These are phyloP conservation scores for Trichoplax adhaerens DNA, from an alignment of 37 sponge, comb jelly and placozoan species.

Conservation along the genomic window DNA sequence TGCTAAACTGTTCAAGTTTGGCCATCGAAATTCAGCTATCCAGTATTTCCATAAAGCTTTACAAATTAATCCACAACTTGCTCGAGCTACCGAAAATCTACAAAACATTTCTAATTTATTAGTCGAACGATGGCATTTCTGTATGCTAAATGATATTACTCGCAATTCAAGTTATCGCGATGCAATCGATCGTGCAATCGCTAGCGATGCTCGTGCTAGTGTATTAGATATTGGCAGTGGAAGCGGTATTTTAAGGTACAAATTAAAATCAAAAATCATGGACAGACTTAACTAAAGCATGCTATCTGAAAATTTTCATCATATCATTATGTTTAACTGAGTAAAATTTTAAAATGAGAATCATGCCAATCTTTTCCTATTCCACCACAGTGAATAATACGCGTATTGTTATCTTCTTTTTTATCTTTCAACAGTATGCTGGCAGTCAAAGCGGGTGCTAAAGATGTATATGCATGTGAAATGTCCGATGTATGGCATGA, in stretches of 20 bases:
- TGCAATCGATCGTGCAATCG: slow-evolving; percentile 24
- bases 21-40: slow-evolving; percentile 14
- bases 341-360: background rate
- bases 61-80: slow-evolving; percentile 13
- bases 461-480: slow-evolving; percentile 43
- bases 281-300: too few relatives aligned
- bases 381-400: background rate
- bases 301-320: too few relatives aligned
- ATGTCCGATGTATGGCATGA: slow-evolving; percentile 14
- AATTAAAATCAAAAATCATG: too few relatives aligned
- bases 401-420: background rate
- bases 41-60: slow-evolving; percentile 16
- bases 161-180: slow-evolving; percentile 25
- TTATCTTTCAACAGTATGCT: slow-evolving; percentile 34
- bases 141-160: slow-evolving; percentile 44
- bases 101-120: slow-evolving; percentile 15
- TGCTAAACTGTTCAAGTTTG: background rate
- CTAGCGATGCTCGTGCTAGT: slow-evolving; percentile 4
- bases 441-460: slow-evolving; percentile 35
- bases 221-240: slow-evolving; percentile 60
- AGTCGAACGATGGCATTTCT: slow-evolving; percentile 47
- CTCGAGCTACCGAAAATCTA: slow-evolving; percentile 29
- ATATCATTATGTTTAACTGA: too few relatives aligned
- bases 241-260: slow-evolving; percentile 52
- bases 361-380: background rate